Percentiles rank a stretch among this genome's conserved stretches.
Conservation (phyloP, 2,888 invertebrate species). For the Agonopterix arenella region DNA sequence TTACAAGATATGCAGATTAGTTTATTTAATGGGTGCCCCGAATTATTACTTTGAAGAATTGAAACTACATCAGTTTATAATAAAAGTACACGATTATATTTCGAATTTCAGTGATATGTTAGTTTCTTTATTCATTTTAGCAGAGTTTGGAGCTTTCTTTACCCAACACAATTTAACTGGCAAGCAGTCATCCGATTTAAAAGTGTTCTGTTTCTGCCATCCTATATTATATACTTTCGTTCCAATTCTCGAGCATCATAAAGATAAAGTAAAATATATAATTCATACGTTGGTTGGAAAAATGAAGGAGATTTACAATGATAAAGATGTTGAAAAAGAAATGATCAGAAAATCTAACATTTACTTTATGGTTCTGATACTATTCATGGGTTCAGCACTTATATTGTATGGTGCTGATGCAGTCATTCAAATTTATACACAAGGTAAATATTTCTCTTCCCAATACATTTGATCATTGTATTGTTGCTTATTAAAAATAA, state of each 20-base stretch:
- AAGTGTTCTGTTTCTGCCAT: slow-evolving; percentile 11
- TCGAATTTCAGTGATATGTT: not conserved
- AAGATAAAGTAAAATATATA: slow-evolving; percentile 3
- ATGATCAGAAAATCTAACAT: slow-evolving; percentile 31
- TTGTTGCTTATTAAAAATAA: too few species aligned
- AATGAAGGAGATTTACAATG: slow-evolving; percentile 30
- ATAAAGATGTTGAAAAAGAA: slow-evolving; percentile 29
- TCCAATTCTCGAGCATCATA: slow-evolving; percentile 1
- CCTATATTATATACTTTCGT: slow-evolving; percentile 8
- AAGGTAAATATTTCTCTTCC: not conserved
- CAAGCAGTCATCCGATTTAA: slow-evolving; percentile 14
- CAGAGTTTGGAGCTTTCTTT: slow-evolving; percentile 12
- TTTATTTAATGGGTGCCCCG: not conserved
- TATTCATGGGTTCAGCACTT: slow-evolving; percentile 11
- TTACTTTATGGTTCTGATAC: slow-evolving; percentile 21
- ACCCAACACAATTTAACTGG: slow-evolving; percentile 24
- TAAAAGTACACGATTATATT: slow-evolving; percentile 5
- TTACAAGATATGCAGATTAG: not conserved
- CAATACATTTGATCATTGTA: too few species aligned
- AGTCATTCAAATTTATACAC: slow-evolving; percentile 8
- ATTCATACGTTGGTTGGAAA: slow-evolving; percentile 7
- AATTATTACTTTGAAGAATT: slow-evolving; percentile 5
- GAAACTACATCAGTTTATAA: not conserved
- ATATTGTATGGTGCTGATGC: slow-evolving; percentile 25
- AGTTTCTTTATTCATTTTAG: slow-evolving; percentile 4